Conservation (phyloP, 2,797 vertebrate genomes). For the Pangasius djambal region DNA sequence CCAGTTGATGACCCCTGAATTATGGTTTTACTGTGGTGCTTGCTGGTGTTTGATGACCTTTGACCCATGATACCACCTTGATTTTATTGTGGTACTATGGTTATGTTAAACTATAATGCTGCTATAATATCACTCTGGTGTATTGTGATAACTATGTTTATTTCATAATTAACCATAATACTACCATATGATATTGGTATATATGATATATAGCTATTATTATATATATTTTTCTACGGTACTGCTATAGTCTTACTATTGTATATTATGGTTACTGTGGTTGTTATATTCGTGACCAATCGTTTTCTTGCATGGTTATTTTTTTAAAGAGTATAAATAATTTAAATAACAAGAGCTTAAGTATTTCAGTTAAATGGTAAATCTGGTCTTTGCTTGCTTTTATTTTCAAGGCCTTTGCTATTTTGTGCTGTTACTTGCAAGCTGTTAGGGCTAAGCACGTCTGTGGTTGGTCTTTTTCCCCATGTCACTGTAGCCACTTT, state of each 20-base stretch:
- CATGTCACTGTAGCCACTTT: constrained; percentile 80
- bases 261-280: not conserved
- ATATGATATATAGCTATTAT: no score
- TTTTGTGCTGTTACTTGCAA: not conserved
- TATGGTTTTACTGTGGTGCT: not conserved
- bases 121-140: not conserved
- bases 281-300: not conserved
- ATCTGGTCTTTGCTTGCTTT: not conserved
- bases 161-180: not conserved
- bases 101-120: not conserved
- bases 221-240: not conserved
- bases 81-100: not conserved
- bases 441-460: not conserved
- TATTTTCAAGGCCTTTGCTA: not conserved
- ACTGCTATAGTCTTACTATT: not conserved
- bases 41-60: not conserved
- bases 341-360: not conserved
- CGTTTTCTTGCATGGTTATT: not conserved
- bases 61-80: not conserved
- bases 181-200: not conserved
- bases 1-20: not conserved
- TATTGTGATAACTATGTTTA: not conserved
- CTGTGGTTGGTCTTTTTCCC: not conserved
- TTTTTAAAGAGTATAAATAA: not conserved
- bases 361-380: not conserved